These are phyloP conservation scores for Archivesica marissinica DNA, from an alignment of 1,140 invertebrate species.

Conservation along the genomic window DNA sequence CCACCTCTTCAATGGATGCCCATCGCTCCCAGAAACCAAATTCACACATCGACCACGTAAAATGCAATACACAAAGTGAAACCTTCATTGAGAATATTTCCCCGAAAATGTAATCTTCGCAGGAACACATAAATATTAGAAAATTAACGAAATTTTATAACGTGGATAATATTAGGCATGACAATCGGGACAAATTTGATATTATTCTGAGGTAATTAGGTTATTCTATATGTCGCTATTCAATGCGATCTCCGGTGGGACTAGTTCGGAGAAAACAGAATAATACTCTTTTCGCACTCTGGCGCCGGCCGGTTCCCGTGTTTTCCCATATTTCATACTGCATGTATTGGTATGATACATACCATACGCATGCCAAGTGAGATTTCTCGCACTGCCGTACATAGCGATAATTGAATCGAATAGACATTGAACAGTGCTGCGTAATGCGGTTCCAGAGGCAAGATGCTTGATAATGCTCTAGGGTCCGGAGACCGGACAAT, in stretches of 20 bases:
- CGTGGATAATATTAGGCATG: neutral
- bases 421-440: neutral
- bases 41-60: too few relatives aligned
- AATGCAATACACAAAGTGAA: too few relatives aligned
- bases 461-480: conserved; percentile 8
- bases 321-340: conserved; percentile 3
- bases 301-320: neutral
- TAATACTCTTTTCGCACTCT: neutral
- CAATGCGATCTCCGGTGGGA: neutral
- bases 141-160: conserved; percentile 19
- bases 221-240: conserved; percentile 26
- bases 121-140: conserved; percentile 33
- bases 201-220: conserved; percentile 40
- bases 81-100: neutral
- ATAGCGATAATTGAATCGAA: conserved; percentile 21
- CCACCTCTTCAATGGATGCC: too few relatives aligned
- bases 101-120: neutral
- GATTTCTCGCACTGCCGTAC: conserved; percentile 15
- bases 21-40: too few relatives aligned
- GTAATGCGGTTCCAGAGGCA: neutral
- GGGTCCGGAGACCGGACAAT: neutral
- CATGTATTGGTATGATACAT: conserved; percentile 13
- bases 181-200: conserved; percentile 16
- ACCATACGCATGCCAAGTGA: neutral
- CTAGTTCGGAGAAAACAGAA: conserved; percentile 10